phyloP scores from a whole-genome alignment of 1,140 invertebrate genomes.

The Zaprionus vittiger region DNA sequence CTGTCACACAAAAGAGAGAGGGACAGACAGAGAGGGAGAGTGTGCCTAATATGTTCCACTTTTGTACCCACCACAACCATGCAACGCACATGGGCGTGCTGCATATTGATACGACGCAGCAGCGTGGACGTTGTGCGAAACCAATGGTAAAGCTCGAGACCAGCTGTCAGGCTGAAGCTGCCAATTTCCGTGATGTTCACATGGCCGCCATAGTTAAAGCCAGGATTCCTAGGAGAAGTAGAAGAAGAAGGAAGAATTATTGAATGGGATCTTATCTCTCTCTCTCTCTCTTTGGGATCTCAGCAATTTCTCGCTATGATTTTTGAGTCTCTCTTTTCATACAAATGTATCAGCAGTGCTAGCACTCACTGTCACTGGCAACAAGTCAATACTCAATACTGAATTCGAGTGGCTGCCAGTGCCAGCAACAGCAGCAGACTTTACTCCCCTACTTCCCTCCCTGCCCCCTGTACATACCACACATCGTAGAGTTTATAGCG shows the following conservation, averaged over 20 bases:
- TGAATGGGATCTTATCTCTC: neutral
- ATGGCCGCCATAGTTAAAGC: slow-evolving; percentile 85
- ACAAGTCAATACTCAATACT: slow-evolving; percentile 40
- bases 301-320: neutral
- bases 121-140: slow-evolving; percentile 84
- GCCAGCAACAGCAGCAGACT: neutral
- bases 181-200: slow-evolving; percentile 85
- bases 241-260: neutral
- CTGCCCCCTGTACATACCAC: slow-evolving; percentile 59
- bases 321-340: neutral
- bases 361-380: slow-evolving; percentile 28
- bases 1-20: slow-evolving; percentile 44
- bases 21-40: neutral
- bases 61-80: slow-evolving; percentile 84
- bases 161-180: slow-evolving; percentile 72
- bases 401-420: slow-evolving; percentile 13
- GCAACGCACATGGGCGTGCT: slow-evolving; percentile 85
- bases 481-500: slow-evolving; percentile 75
- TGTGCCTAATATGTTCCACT: neutral
- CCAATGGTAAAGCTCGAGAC: slow-evolving; percentile 76
- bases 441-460: neutral
- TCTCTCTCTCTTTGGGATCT: neutral
- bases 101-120: slow-evolving; percentile 85
- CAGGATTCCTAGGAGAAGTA: slow-evolving; percentile 82
- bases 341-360: slow-evolving; percentile 22